Base-by-base conservation (phyloP, 2,888 invertebrate genomes). In the Aporophyla nigra region DNA sequence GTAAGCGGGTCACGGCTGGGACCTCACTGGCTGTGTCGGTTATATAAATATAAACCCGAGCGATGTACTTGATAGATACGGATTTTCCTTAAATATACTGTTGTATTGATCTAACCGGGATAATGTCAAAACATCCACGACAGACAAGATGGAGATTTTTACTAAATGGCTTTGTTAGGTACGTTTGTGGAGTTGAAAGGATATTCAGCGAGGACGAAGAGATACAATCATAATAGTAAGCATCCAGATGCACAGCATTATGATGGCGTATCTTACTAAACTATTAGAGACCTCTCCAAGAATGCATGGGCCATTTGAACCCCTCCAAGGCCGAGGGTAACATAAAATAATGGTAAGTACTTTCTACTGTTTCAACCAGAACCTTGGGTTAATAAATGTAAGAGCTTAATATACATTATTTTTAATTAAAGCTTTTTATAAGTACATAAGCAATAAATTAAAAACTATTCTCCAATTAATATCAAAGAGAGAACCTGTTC, bases 1-100 rank as follows among this genome's bases (percentile, higher is more conserved):
- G 82, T 61, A 61, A 76, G 68, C 70, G 24, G 81, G 81, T 73
- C 84, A 85, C 56, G 86, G 84, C 70, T 51, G 73, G 24, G 62
- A 33, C 84, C 86, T 74, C 63, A 5, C 27, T 10, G 10, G 56
- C 24, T 58, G 54, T 74, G 73, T 74, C 73, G 54, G 43, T 53
- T 75, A 73, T 75, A 69, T 53, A 54, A 54, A 33, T 63, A 59
- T 24, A 61, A 56, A 43, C 68, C 53, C 5, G 16, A 54, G 62
- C 33, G 53, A 78, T 10, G 58, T 71, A 56, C 70, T 56, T 68
- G 43, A 53, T 14, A 53, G 14, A 58, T 54, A 51, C 27, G 33
- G 61, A 14, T 76, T 70, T 56, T 66, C 65, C 69, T 66, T 61
- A 65, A 63, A 51, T 24, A 65, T 33, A 58, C 19, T 46, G 27